Conservation (phyloP, 2,888 invertebrate species). For the Amblyjoppa fuscipennis region DNA sequence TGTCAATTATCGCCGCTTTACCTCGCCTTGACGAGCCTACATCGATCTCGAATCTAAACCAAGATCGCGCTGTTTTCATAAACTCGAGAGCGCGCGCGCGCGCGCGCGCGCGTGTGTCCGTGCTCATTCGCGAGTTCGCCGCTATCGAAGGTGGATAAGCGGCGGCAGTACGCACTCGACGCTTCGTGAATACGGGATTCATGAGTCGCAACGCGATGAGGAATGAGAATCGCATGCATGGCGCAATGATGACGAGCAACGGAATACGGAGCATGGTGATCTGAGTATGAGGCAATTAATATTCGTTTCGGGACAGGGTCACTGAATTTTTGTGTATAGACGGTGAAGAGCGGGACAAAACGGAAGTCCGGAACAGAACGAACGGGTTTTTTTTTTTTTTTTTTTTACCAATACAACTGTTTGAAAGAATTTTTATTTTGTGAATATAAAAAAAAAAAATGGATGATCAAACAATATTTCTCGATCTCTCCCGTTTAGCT, state of each 20-base stretch:
- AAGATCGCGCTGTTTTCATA: slow-evolving; percentile 39
- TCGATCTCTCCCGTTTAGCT: not conserved
- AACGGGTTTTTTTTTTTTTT: not conserved
- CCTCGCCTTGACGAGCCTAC: not conserved
- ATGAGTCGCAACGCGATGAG: slow-evolving; percentile 37
- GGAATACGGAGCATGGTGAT: slow-evolving; percentile 44
- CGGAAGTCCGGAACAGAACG: not conserved
- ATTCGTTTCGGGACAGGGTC: slow-evolving; percentile 36
- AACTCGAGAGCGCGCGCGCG: slow-evolving; percentile 34
- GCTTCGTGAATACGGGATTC: slow-evolving; percentile 40
- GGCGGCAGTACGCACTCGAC: slow-evolving; percentile 23
- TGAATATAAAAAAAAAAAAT: not conserved
- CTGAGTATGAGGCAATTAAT: slow-evolving; percentile 41
- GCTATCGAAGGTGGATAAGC: slow-evolving; percentile 16
- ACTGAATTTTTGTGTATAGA: slow-evolving; percentile 2
- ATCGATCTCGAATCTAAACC: slow-evolving; percentile 22
- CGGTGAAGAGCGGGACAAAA: not conserved
- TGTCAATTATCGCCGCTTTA: not conserved
- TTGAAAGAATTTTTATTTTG: not conserved
- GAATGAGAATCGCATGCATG: slow-evolving; percentile 57
- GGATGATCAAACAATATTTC: slow-evolving; percentile 8
- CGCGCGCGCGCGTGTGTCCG: slow-evolving; percentile 28
- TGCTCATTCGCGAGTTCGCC: slow-evolving; percentile 20
- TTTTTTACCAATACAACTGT: not conserved
- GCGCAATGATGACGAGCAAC: slow-evolving; percentile 60